Percentiles rank a stretch among this genome's conserved stretches.
Evolutionary conservation across 2,113 vertebrate genomes (phyloP).

Genomic region (Crocuta crocuta): DNA sequence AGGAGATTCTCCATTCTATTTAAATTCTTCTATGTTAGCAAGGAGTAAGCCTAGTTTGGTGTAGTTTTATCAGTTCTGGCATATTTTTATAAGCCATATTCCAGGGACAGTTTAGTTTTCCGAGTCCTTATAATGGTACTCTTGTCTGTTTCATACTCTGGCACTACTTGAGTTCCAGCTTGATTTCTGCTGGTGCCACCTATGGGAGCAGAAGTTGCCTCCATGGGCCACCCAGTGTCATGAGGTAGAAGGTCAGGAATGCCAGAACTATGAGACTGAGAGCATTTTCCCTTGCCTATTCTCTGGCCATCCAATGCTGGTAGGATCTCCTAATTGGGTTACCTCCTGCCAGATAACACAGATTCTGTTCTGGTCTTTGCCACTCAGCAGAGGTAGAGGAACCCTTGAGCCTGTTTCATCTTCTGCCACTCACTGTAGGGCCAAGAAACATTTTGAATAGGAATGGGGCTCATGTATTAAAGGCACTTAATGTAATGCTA

Average conservation of each 20-base stretch:
- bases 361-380: not conserved
- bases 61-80: not conserved
- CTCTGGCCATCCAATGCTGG: not conserved
- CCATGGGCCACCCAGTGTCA: not conserved
- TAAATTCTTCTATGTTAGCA: slow-evolving; percentile 26
- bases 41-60: not conserved
- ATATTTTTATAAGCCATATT: slow-evolving; percentile 12
- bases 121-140: not conserved
- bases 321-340: slow-evolving; percentile 5
- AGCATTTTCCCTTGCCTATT: not conserved
- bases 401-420: not conserved
- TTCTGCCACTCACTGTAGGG: not conserved
- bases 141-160: not conserved
- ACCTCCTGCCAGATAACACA: not conserved
- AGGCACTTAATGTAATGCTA: slow-evolving; percentile 28
- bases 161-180: not conserved
- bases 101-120: not conserved
- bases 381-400: not conserved
- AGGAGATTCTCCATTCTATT: not conserved
- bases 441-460: slow-evolving; percentile 7
- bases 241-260: not conserved
- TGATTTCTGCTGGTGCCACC: not conserved
- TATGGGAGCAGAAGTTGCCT: not conserved
- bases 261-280: not conserved
- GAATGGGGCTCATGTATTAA: slow-evolving; percentile 51